phyloP scores from a whole-genome alignment of 2,888 invertebrate genomes.

The Altica lythri region DNA sequence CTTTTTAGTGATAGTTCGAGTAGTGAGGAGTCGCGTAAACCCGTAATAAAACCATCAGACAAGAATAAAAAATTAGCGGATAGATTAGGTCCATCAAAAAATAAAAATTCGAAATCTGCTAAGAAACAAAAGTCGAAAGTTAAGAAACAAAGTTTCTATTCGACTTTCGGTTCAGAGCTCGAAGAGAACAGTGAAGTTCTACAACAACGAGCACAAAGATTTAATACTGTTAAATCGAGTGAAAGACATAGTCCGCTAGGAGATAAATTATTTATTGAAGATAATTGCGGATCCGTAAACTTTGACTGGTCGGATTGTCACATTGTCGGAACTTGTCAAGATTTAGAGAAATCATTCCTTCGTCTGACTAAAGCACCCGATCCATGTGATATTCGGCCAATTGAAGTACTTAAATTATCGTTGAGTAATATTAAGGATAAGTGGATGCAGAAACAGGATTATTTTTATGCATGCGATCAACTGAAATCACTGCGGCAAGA shows the following conservation, averaged over 20 bases:
- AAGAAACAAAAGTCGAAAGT: conserved; percentile 62
- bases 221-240: conserved; percentile 53
- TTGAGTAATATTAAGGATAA: conserved; percentile 88
- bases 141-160: conserved; percentile 68
- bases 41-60: conserved; percentile 50
- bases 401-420: conserved; percentile 80
- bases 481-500: conserved; percentile 98
- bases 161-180: conserved; percentile 66
- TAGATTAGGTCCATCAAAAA: conserved; percentile 60
- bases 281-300: conserved; percentile 64
- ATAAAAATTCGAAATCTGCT: conserved; percentile 44
- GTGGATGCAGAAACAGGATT: conserved; percentile 91
- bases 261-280: conserved; percentile 54
- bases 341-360: conserved; percentile 95
- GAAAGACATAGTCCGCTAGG: conserved; percentile 22
- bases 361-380: conserved; percentile 95
- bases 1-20: conserved; percentile 60
- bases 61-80: conserved; percentile 62
- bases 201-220: conserved; percentile 88
- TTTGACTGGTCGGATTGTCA: conserved; percentile 86
- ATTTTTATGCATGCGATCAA: conserved; percentile 97
- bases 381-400: conserved; percentile 88
- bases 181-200: conserved; percentile 79
- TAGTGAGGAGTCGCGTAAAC: conserved; percentile 60
- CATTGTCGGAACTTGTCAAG: conserved; percentile 92